Evolutionary conservation across 1,140 invertebrate genomes (phyloP).

Genomic region (Ceratina calcarata): DNA sequence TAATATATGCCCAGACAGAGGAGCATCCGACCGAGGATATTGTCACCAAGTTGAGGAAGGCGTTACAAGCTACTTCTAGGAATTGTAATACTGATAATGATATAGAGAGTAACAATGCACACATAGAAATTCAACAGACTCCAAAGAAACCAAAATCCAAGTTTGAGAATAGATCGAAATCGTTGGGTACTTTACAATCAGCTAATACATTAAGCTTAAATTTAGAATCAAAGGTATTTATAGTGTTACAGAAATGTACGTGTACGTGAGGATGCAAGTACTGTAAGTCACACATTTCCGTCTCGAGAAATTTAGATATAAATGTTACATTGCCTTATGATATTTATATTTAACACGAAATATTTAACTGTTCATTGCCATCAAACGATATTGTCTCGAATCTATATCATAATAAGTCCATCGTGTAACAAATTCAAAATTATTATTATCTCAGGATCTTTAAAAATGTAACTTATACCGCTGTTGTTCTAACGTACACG

Average conservation of each 20-base stretch:
- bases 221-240: slow-evolving; percentile 57
- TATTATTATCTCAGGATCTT: not conserved
- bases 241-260: not conserved
- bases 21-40: slow-evolving; percentile 55
- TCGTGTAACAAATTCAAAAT: too few species aligned
- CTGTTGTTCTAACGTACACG: too few species aligned
- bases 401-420: too few species aligned
- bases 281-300: too few species aligned
- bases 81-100: slow-evolving; percentile 33
- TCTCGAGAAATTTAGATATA: too few species aligned
- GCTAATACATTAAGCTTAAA: slow-evolving; percentile 52
- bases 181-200: slow-evolving; percentile 38
- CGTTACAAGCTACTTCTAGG: slow-evolving; percentile 62
- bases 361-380: too few species aligned
- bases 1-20: slow-evolving; percentile 60
- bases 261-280: too few species aligned
- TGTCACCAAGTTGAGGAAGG: slow-evolving; percentile 63
- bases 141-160: slow-evolving; percentile 23
- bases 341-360: too few species aligned
- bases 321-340: too few species aligned
- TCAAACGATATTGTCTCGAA: too few species aligned
- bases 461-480: not conserved
- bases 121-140: slow-evolving; percentile 12
- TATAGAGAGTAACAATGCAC: not conserved
- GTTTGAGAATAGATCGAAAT: slow-evolving; percentile 8